Conservation (phyloP, 1,140 invertebrate genomes). For the Eufriesea mexicana region DNA sequence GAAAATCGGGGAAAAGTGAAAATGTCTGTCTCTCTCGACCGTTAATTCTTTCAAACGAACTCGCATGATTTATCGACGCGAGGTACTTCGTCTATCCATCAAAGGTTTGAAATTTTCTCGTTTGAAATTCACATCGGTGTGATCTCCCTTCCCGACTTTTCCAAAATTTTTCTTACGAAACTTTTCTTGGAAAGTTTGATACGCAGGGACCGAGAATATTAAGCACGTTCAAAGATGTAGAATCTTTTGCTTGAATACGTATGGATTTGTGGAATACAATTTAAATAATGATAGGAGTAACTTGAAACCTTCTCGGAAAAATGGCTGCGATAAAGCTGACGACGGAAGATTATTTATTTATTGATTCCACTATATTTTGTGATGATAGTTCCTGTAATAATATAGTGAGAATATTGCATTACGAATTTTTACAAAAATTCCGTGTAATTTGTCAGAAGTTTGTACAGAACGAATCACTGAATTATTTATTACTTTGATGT, state of each 20-base stretch:
- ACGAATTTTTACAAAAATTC: too few species aligned
- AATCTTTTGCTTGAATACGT: background rate
- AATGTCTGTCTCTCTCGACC: background rate
- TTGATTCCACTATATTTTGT: too few species aligned
- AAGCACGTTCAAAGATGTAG: background rate
- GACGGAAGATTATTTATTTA: background rate
- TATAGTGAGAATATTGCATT: too few species aligned
- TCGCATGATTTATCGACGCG: background rate
- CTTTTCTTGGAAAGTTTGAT: background rate
- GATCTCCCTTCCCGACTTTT: background rate
- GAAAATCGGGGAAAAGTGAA: too few species aligned
- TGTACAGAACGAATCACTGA: too few species aligned
- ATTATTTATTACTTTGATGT: too few species aligned
- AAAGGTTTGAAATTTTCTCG: background rate
- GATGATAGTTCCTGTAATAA: too few species aligned
- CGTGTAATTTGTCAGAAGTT: too few species aligned
- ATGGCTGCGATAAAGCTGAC: background rate
- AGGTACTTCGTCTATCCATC: background rate
- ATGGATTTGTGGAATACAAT: background rate
- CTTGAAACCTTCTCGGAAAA: background rate
- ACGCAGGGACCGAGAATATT: background rate
- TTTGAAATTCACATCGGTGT: conserved; percentile 3
- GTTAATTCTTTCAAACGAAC: background rate
- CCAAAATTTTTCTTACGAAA: conserved; percentile 3
- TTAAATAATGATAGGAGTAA: background rate